Evolutionary conservation across 1,140 invertebrate species (phyloP).

Genomic region (Sarcophaga peregrina): DNA sequence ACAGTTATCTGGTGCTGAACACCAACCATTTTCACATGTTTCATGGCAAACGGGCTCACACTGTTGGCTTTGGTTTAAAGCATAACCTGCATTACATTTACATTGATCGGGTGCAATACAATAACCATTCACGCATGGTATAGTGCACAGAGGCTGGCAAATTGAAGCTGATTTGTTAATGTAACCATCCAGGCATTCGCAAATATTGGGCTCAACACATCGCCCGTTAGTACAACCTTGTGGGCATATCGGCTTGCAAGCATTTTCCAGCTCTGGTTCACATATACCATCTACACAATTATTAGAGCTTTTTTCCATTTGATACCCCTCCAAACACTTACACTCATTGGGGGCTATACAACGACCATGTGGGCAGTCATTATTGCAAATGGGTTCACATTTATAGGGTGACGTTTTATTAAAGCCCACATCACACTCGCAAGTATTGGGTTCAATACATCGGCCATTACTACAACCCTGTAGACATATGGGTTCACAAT

Average conservation of each 20-base stretch:
- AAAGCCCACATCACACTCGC: conserved; percentile 49
- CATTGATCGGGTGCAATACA: conserved; percentile 71
- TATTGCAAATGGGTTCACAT: conserved; percentile 64
- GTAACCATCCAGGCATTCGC: conserved; percentile 73
- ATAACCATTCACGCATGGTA: conserved; percentile 69
- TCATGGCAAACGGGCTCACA: conserved; percentile 71
- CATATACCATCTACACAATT: conserved; percentile 60
- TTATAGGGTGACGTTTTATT: conserved; percentile 45
- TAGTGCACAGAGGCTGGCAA: conserved; percentile 70
- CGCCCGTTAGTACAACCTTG: conserved; percentile 62
- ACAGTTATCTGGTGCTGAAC: conserved; percentile 69
- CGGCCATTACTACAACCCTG: conserved; percentile 53
- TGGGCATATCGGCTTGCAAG: conserved; percentile 54
- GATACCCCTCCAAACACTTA: conserved; percentile 55
- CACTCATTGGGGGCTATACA: conserved; percentile 70
- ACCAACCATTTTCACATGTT: conserved; percentile 70
- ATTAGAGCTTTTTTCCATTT: conserved; percentile 68
- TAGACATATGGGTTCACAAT: conserved; percentile 66
- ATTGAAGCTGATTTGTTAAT: conserved; percentile 59
- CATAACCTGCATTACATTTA: conserved; percentile 50
- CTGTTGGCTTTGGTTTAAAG: background rate
- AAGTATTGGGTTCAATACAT: conserved; percentile 69
- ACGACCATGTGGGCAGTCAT: conserved; percentile 69
- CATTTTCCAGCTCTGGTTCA: conserved; percentile 64
- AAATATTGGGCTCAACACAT: conserved; percentile 66